Evolutionary conservation across 92 coral and sea anemone species (phyloP), one percentile per base, ranked within the genome.

Genomic region (Porites evermanni): DNA sequence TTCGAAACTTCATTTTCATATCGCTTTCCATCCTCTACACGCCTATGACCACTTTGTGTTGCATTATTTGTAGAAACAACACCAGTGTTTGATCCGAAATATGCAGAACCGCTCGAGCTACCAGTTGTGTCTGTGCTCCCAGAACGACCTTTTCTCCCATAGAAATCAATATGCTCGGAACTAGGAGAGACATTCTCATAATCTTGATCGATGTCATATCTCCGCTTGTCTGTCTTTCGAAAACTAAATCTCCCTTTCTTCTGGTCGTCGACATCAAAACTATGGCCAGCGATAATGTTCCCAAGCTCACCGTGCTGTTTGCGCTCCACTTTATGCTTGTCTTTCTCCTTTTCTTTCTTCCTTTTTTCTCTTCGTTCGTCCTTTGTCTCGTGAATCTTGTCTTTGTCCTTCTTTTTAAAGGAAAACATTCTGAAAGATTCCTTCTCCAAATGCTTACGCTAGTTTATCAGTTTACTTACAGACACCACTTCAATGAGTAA

Each of bases 371-470:
- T 85, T 63, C 93, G 93, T 75, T 97, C 99, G 66, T 97, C 98
- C 78, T 97, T 97, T 68, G 92, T 93, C 84, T 87, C 98, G 77
- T 90, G 88, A 18, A 83, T 90, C 78, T 90, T 97, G 77, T 97
- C 99, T 72, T 92, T 93, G 80, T 97, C 98, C 91, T 91, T 92
- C 92, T 93, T 97, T 93, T 96, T 96, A 84, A 96, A 96, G 82
- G 98, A 92, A 93, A 96, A 96, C 99, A 96, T 96, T 38, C 64
- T 89, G 88, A 79, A 78, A 85, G 94, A 90, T 80, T 29, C 71
- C 77, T 86, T 4, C n/a, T 76, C 75, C 75, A 50, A 38, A 51
- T 59, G 52, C 70, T 23, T 23, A 58, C 64, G 72, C 56, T 84
- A 83, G 91, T 70, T 58, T 88, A 88, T 90, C 66, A 79, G 89